Conservation (phyloP, 1,140 invertebrate species). For the Sarcophaga bullata region DNA sequence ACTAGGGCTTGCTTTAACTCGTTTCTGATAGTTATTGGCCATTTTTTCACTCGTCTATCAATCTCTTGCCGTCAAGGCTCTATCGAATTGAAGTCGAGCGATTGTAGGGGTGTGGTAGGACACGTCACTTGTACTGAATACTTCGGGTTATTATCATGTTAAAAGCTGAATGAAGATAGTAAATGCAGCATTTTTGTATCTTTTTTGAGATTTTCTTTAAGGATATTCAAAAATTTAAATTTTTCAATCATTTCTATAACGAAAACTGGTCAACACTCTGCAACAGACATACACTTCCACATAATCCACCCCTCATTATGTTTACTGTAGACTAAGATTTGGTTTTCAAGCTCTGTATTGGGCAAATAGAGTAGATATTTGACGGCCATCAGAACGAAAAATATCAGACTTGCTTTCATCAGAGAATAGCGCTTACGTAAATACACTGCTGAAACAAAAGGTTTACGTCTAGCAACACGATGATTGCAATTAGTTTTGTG, state of each 20-base stretch:
- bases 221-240: conserved; percentile 31
- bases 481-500: not conserved
- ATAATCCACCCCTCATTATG: too few relatives aligned
- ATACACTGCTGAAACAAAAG: not conserved
- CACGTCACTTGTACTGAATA: not conserved
- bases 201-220: conserved; percentile 25
- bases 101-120: not conserved
- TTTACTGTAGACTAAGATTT: conserved; percentile 44
- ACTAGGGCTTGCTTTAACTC: not conserved
- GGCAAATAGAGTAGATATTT: conserved; percentile 42
- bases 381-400: conserved; percentile 39
- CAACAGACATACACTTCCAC: conserved; percentile 56
- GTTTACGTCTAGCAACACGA: not conserved
- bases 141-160: conserved; percentile 23
- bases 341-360: conserved; percentile 30
- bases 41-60: conserved; percentile 7
- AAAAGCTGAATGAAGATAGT: not conserved
- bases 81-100: conserved; percentile 10
- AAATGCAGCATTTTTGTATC: conserved; percentile 50
- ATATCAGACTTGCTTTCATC: conserved; percentile 2
- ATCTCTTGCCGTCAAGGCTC: conserved; percentile 11
- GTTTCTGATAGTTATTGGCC: not conserved
- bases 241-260: conserved; percentile 45
- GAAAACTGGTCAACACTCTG: conserved; percentile 44
- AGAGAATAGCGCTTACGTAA: not conserved